Evolutionary conservation across 2,888 invertebrate species (phyloP).

Genomic region (Drosophila colorata): DNA sequence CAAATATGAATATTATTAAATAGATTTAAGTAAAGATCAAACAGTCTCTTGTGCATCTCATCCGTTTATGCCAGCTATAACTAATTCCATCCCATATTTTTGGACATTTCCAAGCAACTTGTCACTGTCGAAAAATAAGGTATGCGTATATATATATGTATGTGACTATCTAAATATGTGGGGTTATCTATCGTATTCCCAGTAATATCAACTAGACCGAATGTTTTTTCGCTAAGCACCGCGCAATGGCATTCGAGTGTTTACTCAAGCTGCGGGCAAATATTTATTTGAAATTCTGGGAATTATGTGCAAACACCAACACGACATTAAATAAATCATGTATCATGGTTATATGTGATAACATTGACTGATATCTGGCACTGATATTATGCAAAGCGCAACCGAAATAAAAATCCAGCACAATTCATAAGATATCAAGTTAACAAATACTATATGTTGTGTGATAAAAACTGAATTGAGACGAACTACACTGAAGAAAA

Average conservation of each 20-base stretch:
- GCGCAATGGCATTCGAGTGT: slow-evolving; percentile 4
- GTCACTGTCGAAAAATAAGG: neutral
- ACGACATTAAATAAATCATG: slow-evolving; percentile 26
- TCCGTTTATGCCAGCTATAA: too few species aligned
- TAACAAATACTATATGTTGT: neutral
- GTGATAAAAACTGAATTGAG: neutral
- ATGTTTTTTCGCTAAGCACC: neutral
- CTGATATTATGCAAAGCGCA: neutral
- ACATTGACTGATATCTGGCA: slow-evolving; percentile 10
- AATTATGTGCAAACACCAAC: slow-evolving; percentile 27
- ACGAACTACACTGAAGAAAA: neutral
- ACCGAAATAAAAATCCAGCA: neutral
- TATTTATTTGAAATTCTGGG: slow-evolving; percentile 27
- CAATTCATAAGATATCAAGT: neutral
- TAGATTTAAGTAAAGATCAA: too few species aligned
- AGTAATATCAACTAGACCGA: neutral
- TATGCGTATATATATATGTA: neutral
- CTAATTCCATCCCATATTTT: neutral
- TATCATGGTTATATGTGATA: slow-evolving; percentile 17
- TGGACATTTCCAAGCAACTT: slow-evolving; percentile 7
- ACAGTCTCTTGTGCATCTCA: too few species aligned
- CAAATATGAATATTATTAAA: too few species aligned
- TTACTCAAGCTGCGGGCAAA: slow-evolving; percentile 22
- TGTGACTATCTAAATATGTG: too few species aligned
- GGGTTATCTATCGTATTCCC: slow-evolving; percentile 9